Base-by-base conservation (phyloP, 2,797 vertebrate species). In the Gallinago nigripennis region DNA sequence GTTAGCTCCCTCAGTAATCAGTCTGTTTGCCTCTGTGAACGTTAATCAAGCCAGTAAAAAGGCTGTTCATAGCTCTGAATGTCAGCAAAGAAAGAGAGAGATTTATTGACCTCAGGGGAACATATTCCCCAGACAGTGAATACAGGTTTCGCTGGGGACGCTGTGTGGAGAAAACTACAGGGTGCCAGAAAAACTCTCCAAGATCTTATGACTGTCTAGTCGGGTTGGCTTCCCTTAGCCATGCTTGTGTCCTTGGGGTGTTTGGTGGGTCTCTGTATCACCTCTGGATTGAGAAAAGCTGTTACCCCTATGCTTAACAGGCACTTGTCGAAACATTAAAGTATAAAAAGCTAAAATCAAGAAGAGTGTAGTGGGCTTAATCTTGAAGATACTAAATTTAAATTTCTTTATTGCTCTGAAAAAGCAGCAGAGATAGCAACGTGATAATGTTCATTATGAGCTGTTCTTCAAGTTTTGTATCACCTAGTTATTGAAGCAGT, bases 191-290 rank as follows among this genome's bases (percentile, higher is more conserved):
- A 19, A 82, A 0, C 4, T 6, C 23, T 53, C 10, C 20, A 0
- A 6, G 19, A 0, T 9, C 6, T 57, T 2, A 6, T 23, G 21
- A 30, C 39, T 30, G 12, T 30, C 45, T 63, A 5, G 3, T 30
- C 1, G 8, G 23, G 28, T 39, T 86, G 31, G 11, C 57, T 45
- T 48, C 13, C 73, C 27, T 28, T 61, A 5, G 12, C 39, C 6
- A 6, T 19, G 3, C 18, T 10, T 12, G 6, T 28, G 13, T 51
- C 21, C 23, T 37, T 61, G 28, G 21, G 10, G 56, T 75, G n/a
- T 54, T 65, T 16, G 17, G 8, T 60, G 27, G 16, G 41, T 43
- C 46, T 77, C 6, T 27, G 8, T 9, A 33, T 70, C 33, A 6
- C 1, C 4, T 24, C 33, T 82, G 57, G 16, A 41, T 18, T 18